Conservation (phyloP, 1,140 invertebrate species). For the Drosophila bifasciata region DNA sequence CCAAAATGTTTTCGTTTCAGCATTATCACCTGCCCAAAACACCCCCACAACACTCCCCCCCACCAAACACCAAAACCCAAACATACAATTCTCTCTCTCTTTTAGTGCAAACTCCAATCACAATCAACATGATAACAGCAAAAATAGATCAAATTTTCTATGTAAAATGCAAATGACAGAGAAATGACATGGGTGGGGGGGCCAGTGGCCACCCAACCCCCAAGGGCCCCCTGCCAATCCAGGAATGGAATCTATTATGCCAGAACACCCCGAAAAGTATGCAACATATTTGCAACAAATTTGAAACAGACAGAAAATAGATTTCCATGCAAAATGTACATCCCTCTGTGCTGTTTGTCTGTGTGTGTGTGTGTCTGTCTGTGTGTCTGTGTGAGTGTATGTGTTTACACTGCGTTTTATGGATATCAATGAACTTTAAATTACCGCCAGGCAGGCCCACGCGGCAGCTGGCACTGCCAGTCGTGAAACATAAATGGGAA, state of each 20-base stretch:
- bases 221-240: background rate
- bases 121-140: slow-evolving; percentile 50
- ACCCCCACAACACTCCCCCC: background rate
- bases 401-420: slow-evolving; percentile 62
- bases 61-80: background rate
- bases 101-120: slow-evolving; percentile 43
- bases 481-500: slow-evolving; percentile 64
- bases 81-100: background rate
- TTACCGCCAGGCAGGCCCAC: slow-evolving; percentile 50
- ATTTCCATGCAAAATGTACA: slow-evolving; percentile 50
- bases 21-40: slow-evolving; percentile 9
- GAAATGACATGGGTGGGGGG: slow-evolving; percentile 60
- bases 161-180: slow-evolving; percentile 78
- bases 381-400: slow-evolving; percentile 4
- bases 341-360: slow-evolving; percentile 3
- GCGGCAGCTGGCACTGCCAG: slow-evolving; percentile 9
- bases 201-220: slow-evolving; percentile 24
- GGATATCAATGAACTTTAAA: slow-evolving; percentile 83
- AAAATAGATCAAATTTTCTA: slow-evolving; percentile 58
- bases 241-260: slow-evolving; percentile 48
- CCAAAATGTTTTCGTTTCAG: slow-evolving; percentile 43
- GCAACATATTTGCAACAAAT: slow-evolving; percentile 74
- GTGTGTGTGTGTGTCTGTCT: background rate
- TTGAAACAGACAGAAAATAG: slow-evolving; percentile 57
- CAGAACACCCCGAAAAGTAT: slow-evolving; percentile 26